These are phyloP conservation scores for Vannuccia rotundouncinata DNA, from an alignment of 2,888 invertebrate species.

Conservation along the genomic window DNA sequence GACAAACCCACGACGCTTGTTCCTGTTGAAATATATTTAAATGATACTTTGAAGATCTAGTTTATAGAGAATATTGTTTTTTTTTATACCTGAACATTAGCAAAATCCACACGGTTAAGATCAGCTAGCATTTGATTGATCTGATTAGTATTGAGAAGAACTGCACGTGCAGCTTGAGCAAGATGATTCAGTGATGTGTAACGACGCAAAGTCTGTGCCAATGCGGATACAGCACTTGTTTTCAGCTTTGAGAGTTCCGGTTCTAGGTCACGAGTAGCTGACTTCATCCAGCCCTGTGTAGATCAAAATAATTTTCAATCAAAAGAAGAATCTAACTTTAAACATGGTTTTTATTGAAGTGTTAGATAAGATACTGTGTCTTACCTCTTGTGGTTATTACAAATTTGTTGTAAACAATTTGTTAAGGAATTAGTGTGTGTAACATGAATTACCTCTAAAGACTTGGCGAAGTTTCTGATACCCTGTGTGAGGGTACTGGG, in stretches of 20 bases:
- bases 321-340: background rate
- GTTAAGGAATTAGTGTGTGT: too few species aligned
- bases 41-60: too few species aligned
- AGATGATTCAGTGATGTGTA: constrained; percentile 95
- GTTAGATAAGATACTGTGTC: too few species aligned
- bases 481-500: constrained; percentile 84
- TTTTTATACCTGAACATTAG: constrained; percentile 70
- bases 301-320: background rate
- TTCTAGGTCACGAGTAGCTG: constrained; percentile 36
- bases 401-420: too few species aligned
- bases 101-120: constrained; percentile 92
- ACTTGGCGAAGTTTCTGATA: constrained; percentile 83
- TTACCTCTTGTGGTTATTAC: too few species aligned
- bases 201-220: constrained; percentile 84
- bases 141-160: constrained; percentile 85
- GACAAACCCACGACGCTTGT: constrained; percentile 93
- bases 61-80: too few species aligned
- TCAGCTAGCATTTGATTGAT: constrained; percentile 93
- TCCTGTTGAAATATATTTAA: constrained; percentile 47
- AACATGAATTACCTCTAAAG: constrained; percentile 66
- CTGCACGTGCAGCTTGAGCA: constrained; percentile 88
- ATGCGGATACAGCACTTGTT: constrained; percentile 73
- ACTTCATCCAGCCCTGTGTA: constrained; percentile 38
- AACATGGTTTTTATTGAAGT: background rate
- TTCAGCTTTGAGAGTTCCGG: constrained; percentile 38